Evolutionary conservation across 2,888 invertebrate species (phyloP).

Genomic region (Digitonthophagus gazella): DNA sequence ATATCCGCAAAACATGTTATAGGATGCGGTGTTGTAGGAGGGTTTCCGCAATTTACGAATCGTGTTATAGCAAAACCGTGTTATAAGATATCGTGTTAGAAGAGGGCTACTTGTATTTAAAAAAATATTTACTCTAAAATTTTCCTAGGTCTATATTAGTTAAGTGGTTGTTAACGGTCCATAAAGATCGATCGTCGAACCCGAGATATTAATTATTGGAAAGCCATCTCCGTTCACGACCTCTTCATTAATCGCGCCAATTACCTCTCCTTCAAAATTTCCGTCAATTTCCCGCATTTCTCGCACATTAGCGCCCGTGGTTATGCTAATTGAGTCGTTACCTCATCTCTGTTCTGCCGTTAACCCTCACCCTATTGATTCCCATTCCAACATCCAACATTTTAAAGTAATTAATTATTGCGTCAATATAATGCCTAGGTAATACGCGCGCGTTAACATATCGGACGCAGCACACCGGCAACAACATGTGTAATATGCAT

Average conservation of each 20-base stretch:
- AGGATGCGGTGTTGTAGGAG: no score
- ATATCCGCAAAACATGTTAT: no score
- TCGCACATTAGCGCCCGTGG: neutral
- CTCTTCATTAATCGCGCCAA: neutral
- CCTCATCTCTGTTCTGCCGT: neutral
- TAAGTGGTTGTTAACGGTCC: neutral
- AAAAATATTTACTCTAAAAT: neutral
- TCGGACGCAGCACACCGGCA: neutral
- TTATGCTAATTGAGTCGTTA: neutral
- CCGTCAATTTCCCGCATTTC: neutral
- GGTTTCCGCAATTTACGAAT: no score
- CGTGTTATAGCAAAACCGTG: no score
- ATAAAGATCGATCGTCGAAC: neutral
- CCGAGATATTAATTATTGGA: neutral
- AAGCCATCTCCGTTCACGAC: neutral
- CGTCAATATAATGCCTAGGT: no score
- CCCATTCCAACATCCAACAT: neutral
- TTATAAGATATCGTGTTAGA: no score
- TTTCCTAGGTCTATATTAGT: neutral
- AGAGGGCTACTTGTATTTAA: no score
- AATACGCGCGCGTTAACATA: no score
- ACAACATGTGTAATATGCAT: neutral
- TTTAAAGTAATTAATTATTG: neutral
- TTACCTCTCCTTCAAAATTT: neutral
- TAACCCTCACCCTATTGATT: neutral